Base-by-base conservation (phyloP, 2,113 vertebrate species). In the Nothoprocta pentlandii region DNA sequence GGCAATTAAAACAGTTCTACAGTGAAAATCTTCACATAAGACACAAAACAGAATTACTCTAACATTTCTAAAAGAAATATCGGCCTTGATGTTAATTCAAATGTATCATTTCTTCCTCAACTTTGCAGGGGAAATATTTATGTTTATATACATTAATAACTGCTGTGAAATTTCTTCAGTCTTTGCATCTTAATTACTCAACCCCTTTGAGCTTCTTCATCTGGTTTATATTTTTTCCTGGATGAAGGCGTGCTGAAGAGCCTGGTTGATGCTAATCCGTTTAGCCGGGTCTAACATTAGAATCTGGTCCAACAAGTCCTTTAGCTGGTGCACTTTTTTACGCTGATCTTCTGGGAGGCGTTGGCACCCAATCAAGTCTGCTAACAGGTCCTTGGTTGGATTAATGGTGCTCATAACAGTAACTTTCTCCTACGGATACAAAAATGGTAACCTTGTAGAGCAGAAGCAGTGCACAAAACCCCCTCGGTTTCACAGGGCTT, bases 341-440 rank as follows among this genome's bases (percentile, higher is more conserved):
- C 99, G 98, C 96, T 99, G 99, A 97, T 99, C 99, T 98, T 99
- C 99, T 14, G 99, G 99, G 95, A 99, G 99, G 51, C 99, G 98
- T 97, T 99, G 99, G 97, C 98, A 98, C 79, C 99, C 99, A 66
- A 99, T 98, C 98, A 99, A 98, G 96, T 99, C 99, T 41, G 98
- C 97, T 97, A 99, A 98, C 32, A 99, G 98, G 98, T 99, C 99
- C 98, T 99, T 99, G 97, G 99, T 99, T 97, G 99, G 98, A 97
- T 99, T 99, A 98, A 99, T 99, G 98, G 99, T 99, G 98, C 99
- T 99, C 99, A 99, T 99, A 95, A 99, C 98, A 10, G 99, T 99
- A 97, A 99, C 99, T 97, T 99, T 99, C 97, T 99, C 99, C 99
- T 99, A 97, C 59, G 96, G 97, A 97, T 47, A 97, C 88, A 97